Evolutionary conservation across 2,113 vertebrate genomes (phyloP), one percentile per base, ranked within the genome.

Genomic region (Circaetus cinerascens): DNA sequence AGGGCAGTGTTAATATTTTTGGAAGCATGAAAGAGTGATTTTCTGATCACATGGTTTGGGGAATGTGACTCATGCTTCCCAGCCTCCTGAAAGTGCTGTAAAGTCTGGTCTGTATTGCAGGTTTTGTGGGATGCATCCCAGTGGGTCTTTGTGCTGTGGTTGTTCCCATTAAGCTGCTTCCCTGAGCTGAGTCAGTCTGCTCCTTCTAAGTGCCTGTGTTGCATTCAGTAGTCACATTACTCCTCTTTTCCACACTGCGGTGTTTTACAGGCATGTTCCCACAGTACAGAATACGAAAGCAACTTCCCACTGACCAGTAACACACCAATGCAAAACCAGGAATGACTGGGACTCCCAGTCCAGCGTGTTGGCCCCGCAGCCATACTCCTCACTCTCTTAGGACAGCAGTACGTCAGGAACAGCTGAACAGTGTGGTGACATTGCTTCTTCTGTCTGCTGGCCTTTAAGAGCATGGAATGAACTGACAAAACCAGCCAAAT

Each of bases 331-430:
- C 59, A 43, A 84, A 79, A 9, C 25, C 45, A 29, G 57, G 38
- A 38, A 15, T 40, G 36, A 48, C 40, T 21, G n/a, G 40, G 51
- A 17, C 10, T 60, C 40, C 46, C 45, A 36, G 59, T 14, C 51
- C 17, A 8, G 25, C 0, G 0, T 22, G 51, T 15, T 66, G 64
- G 32, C 50, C 29, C 50, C 11, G 38, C 11, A 50, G 53, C 14
- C 1, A 0, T 36, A 9, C 10, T 32, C n/a, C n/a, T 62, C n/a
- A 5, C 21, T 23, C 34, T 27, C 41, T 38, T 16, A 43, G 50
- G 38, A 15, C 0, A 38, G 21, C 41, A 48, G 40, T 45, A 50
- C 5, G 1, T 51, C 8, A 17, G 21, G 25, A 27, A 22, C 14
- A 59, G 64, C 20, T 77, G 34, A 59, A 16, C 10, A 53, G 45